Evolutionary conservation across 92 coral and sea anemone genomes (phyloP), one percentile per base, ranked within the genome.

Genomic region (Nematostella vectensis): DNA sequence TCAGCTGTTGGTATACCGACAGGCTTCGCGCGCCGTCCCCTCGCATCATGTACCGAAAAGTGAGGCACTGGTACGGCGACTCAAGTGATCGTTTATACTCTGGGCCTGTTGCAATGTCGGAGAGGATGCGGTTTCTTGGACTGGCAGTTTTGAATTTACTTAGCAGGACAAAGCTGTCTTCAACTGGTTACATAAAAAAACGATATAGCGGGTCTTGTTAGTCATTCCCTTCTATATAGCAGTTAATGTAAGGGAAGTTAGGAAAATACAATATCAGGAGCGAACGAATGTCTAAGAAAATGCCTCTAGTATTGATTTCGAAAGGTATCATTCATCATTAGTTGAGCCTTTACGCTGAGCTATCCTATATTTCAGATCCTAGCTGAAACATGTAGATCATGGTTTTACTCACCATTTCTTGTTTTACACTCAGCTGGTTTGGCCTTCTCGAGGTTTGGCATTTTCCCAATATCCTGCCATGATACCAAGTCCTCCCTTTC

Each of bases 61-160:
- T 62, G 15, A 62, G 18, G n/a, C 68, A 62, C 31, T 28, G 31
- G n/a, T 39, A 49, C 24, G 50, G 47, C 6, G 24, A 16, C 25
- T 2, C 17, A 21, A n/a, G 20, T 27, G 57, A 47, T 21, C 68
- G 26, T 28, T 17, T 29, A 48, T 24, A 62, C 26, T 33, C 25
- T 28, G 68, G 58, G 47, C 68, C 48, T 31, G 25, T 25, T 10
- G 28, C 22, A 13, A 0, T 18, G 3, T 48, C 54, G 8, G 1
- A 11, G 10, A 26, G 1, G 6, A 44, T 2, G 1, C 26, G 25
- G 15, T 57, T 2, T 10, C 29, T 43, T 18, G n/a, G n/a, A n/a
- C n/a, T n/a, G n/a, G 40, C 27, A 13, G 36, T 8, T 13, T 57
- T 11, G 49, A 57, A 36, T 36, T 15, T 15, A 36, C 42, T 36